phyloP scores from a whole-genome alignment of 2,113 vertebrate species.

The Gnathonemus longibarbis region DNA sequence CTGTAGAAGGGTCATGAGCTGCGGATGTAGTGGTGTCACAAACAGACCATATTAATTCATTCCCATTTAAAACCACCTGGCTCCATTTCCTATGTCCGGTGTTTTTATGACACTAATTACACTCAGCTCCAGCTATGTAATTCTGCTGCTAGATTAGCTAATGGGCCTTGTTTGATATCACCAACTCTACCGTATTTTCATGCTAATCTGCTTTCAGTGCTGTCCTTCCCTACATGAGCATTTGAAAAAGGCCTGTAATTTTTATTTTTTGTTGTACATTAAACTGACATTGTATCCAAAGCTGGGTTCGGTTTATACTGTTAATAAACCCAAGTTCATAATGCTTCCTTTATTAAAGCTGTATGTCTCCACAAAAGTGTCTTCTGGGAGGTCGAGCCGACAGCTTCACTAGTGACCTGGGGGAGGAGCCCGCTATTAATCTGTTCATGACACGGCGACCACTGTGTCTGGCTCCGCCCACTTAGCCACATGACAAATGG shows the following conservation, averaged over 20 bases:
- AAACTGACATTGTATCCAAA: background rate
- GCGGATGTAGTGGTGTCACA: background rate
- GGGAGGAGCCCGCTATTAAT: background rate
- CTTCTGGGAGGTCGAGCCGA: constrained; percentile 24
- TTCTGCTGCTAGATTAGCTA: background rate
- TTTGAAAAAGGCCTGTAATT: background rate
- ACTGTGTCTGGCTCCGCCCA: background rate
- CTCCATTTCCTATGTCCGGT: background rate
- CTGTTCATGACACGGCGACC: background rate
- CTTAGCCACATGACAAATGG: background rate
- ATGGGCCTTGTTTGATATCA: background rate
- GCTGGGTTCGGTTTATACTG: background rate
- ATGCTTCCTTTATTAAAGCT: constrained; percentile 34
- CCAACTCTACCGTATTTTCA: background rate
- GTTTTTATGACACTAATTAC: background rate
- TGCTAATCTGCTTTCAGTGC: background rate
- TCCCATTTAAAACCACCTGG: background rate
- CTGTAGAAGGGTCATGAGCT: background rate
- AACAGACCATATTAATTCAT: background rate
- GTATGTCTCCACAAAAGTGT: constrained; percentile 33
- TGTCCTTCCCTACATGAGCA: background rate
- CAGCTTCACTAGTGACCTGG: background rate
- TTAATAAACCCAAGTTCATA: constrained; percentile 17
- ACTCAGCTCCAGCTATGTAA: background rate
- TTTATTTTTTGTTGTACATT: background rate